Base-by-base conservation (phyloP, 2,113 vertebrate genomes). In the Lycocorax pyrrhopterus region DNA sequence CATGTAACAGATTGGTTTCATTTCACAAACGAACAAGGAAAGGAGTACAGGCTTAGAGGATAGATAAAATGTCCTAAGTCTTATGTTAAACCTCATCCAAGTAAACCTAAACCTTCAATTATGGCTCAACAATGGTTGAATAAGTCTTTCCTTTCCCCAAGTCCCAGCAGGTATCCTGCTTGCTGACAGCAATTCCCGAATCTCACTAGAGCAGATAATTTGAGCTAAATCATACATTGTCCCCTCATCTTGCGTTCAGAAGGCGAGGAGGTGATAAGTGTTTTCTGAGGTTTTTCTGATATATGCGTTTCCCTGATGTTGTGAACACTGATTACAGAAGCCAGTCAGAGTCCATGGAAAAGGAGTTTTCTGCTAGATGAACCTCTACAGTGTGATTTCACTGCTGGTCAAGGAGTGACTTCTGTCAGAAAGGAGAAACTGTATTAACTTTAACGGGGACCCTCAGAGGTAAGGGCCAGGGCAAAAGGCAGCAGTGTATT, bases 271-370 rank as follows among this genome's bases (percentile, higher is more conserved):
- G 29, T 39, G 46, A 49, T 39, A 84, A 91, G 49, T 78, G 44
- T 78, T 95, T 97, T 90, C 72, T 66, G 64, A 71, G 68, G 64
- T 68, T 22, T 89, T 92, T 79, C 67, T 94, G 81, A 76, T 84
- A 35, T 15, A 35, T 33, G 10, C 41, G n/a, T 73, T 89, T 89
- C 75, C 91, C 35, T 43, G 66, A 83, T 58, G 84, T 56, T 85
- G 53, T 37, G 46, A 94, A 43, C 32, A 22, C 10, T 59, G 71
- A 80, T 94, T 90, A 62, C 23, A 67, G 59, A 75, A 84, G 37
- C 0, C 0, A 87, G 33, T 30, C 18, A 4, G 56, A 87, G 30
- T 83, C 78, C 51, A n/a, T 44, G 43, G 43, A 55, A 89, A 87
- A 88, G 32, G 59, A 73, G 6, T 13, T 51, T 85, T 88, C 62